Percentiles rank a stretch among this genome's conserved stretches.
Evolutionary conservation across 2,113 vertebrate genomes (phyloP).

Genomic region (Ariopsis seemanni): DNA sequence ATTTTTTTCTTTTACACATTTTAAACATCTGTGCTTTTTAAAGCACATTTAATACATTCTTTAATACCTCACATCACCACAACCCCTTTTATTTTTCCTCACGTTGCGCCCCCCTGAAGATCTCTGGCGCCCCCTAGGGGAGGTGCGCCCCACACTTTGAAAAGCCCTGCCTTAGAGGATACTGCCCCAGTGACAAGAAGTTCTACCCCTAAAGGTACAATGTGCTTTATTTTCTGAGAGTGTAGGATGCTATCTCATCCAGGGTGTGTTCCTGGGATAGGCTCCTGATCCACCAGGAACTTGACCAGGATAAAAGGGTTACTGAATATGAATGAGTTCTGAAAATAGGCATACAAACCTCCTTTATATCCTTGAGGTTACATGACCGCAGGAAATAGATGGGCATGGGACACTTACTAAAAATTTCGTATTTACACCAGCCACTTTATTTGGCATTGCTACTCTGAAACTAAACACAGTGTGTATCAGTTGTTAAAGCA

Average conservation of each 20-base stretch:
- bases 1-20: too few species aligned
- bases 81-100: too few species aligned
- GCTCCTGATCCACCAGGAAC: not conserved
- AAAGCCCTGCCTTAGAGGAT: too few species aligned
- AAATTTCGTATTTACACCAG: not conserved
- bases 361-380: not conserved
- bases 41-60: too few species aligned
- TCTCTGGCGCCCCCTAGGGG: too few species aligned
- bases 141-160: too few species aligned
- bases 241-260: not conserved
- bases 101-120: too few species aligned
- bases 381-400: not conserved
- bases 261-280: not conserved
- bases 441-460: not conserved
- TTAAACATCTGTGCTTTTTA: too few species aligned
- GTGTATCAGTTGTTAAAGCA: not conserved
- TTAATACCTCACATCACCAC: too few species aligned
- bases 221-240: too few species aligned
- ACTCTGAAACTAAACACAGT: not conserved
- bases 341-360: not conserved
- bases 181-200: too few species aligned
- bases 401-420: not conserved
- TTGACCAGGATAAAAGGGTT: not conserved
- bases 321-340: not conserved
- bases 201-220: too few species aligned